Evolutionary conservation across 2,888 invertebrate genomes (phyloP).

Genomic region (Xestia c-nigrum): DNA sequence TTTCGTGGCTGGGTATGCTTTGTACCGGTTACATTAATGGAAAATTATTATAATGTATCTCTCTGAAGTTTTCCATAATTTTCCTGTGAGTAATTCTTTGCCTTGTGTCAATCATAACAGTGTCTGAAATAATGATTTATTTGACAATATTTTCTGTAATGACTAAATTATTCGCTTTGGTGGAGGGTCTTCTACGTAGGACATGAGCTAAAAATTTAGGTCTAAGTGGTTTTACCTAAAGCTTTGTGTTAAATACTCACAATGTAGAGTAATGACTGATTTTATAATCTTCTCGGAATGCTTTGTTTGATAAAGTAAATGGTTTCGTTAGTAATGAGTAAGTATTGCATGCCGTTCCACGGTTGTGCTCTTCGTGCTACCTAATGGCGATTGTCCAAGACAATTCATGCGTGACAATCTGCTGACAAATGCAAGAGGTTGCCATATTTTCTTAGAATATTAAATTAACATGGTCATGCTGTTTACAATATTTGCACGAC

Average conservation of each 20-base stretch:
- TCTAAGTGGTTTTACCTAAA: background rate
- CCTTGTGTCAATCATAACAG: background rate
- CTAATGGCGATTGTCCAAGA: conserved; percentile 39
- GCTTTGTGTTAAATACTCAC: too few relatives aligned
- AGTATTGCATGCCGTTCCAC: conserved; percentile 30
- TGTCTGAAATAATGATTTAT: background rate
- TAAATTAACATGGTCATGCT: conserved; percentile 28
- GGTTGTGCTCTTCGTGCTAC: conserved; percentile 21
- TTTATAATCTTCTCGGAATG: background rate
- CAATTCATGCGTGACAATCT: conserved; percentile 54
- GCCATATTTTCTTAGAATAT: conserved; percentile 39
- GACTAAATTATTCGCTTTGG: background rate
- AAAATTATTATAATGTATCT: conserved; percentile 21
- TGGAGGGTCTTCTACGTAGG: background rate
- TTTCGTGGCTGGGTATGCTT: conserved; percentile 21
- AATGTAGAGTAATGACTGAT: background rate
- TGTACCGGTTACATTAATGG: conserved; percentile 28
- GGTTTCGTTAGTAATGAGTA: conserved; percentile 18
- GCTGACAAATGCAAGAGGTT: conserved; percentile 26
- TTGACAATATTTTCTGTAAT: background rate
- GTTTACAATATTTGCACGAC: conserved; percentile 13
- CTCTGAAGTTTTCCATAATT: conserved; percentile 18
- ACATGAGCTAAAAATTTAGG: background rate
- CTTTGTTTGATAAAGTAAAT: conserved; percentile 4
- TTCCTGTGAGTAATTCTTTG: conserved; percentile 1